Base-by-base conservation (phyloP, 1,140 invertebrate species). In the Leptoteleia sp. region DNA sequence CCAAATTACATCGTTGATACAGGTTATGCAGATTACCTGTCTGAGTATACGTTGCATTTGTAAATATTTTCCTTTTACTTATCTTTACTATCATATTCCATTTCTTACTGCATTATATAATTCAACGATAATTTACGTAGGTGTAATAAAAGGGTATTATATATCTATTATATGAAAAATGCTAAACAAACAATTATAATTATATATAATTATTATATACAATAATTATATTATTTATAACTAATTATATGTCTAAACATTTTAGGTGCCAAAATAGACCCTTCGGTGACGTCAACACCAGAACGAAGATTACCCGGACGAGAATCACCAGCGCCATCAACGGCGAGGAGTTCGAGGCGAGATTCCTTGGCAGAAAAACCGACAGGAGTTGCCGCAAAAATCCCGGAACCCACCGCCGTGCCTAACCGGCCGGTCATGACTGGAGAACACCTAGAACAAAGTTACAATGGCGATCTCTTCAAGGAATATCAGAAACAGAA, bases 401-500 rank as follows among this genome's bases (percentile, higher is more conserved):
- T 88, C 35, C 64, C 89, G 25, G 91, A 90, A 79, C 82, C 87
- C 8, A 85, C 85, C 1, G 68, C 85, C 3, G 85, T 89, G 2
- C 86, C 88, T n/a, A 70, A 50, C 33, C 57, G 67, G 8, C 40
- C 77, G 3, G 15, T 68, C 0, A 13, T 48, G 79, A 83, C 83
- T 42, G 84, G 83, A 13, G 86, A 89, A 1, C 85, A 82, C 43
- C 68, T 90, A 15, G 92, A 93, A 52, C 92, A 92, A 17, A 92
- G 91, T 81, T 93, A 91, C 77, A 90, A 91, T 75, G 91, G 93
- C 12, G 93, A 94, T 80, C 81, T 94, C 13, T 89, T 94, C 16
- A 94, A 93, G 68, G 93, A 94, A 81, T 94, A 93, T 80, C 93
- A 94, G 76, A 93, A 92, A 42, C 92, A 93, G 76, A 94, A 94